Evolutionary conservation across 2,888 invertebrate genomes (phyloP), one percentile per base, ranked within the genome.

Genomic region (Choristoneura rosaceana): DNA sequence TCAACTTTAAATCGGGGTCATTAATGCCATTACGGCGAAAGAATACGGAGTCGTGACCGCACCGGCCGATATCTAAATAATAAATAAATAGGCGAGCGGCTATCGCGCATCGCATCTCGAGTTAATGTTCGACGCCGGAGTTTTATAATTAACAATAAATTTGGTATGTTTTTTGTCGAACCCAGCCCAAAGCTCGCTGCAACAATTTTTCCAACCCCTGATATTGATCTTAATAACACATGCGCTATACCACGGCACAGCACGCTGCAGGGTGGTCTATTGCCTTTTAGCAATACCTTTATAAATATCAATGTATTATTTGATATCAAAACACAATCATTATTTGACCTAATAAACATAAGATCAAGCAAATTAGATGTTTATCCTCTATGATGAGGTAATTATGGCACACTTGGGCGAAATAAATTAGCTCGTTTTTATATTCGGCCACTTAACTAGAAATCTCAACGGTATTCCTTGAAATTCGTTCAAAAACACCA

Each of bases 81-180:
- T 94, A 93, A 93, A 93, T 93, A 93, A 93, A 93, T 93, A 93
- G 92, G 91, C 87, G 85, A 81, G 84, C 85, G 76, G 84, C 82
- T 92, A 93, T 93, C 93, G 82, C 80, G 79, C 86, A 86, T 86
- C 89, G 91, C 88, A 93, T 93, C 93, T 90, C 84, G 85, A 85
- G 90, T 90, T 94, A 94, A 93, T 94, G 91, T 89, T 90, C 90
- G 82, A 82, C 87, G 88, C 84, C 86, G 84, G 90, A 93, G 86
- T 93, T 93, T 94, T 94, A 93, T 93, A 94, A 94, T 94, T 93
- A 94, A 94, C 93, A 92, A 93, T 94, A 93, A 94, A 94, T 94
- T 93, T 87, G 90, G 89, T 86, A 79, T 88, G 89, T 93, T 94
- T 94, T 93, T 93, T 93, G 91, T 90, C 80, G 83, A 81, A 82